These are phyloP conservation scores for Eremobia ochroleuca DNA, from an alignment of 2,888 invertebrate genomes.

Conservation along the genomic window DNA sequence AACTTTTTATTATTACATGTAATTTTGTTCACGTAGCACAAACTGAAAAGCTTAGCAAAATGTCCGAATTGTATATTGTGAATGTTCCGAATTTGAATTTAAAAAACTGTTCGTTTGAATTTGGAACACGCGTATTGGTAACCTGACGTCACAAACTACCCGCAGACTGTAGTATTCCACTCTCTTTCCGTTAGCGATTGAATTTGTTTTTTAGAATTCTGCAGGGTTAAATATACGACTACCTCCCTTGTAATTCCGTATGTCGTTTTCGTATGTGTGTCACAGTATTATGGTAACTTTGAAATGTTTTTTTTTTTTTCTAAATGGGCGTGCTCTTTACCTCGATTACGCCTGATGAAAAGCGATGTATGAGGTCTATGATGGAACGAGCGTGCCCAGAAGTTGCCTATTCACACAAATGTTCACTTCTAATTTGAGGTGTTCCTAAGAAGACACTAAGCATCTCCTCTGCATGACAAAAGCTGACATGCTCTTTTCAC, in stretches of 20 bases:
- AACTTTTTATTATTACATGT: neutral
- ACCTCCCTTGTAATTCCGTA: neutral
- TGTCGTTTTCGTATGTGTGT: neutral
- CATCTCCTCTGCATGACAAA: neutral
- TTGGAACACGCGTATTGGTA: conserved; percentile 35
- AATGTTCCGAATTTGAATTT: conserved; percentile 34
- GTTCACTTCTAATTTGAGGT: neutral
- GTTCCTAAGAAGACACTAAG: neutral
- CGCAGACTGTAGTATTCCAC: conserved; percentile 3
- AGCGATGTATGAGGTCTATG: too few relatives aligned
- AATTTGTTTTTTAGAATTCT: conserved; percentile 20
- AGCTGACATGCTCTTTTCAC: neutral
- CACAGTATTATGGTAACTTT: neutral
- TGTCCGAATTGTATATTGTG: too few relatives aligned
- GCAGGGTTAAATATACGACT: too few relatives aligned
- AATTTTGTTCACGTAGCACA: neutral
- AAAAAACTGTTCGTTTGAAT: conserved; percentile 40
- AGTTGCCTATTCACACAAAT: neutral
- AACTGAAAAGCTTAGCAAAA: conserved; percentile 14
- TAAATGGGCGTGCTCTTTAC: too few relatives aligned
- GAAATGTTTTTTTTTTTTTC: neutral
- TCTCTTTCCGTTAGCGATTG: conserved; percentile 18
- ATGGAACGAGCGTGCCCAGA: neutral
- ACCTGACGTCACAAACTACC: conserved; percentile 26
- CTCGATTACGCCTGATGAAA: too few relatives aligned